These are phyloP conservation scores for Diprion similis DNA, from an alignment of 1,140 invertebrate genomes.

Conservation along the genomic window DNA sequence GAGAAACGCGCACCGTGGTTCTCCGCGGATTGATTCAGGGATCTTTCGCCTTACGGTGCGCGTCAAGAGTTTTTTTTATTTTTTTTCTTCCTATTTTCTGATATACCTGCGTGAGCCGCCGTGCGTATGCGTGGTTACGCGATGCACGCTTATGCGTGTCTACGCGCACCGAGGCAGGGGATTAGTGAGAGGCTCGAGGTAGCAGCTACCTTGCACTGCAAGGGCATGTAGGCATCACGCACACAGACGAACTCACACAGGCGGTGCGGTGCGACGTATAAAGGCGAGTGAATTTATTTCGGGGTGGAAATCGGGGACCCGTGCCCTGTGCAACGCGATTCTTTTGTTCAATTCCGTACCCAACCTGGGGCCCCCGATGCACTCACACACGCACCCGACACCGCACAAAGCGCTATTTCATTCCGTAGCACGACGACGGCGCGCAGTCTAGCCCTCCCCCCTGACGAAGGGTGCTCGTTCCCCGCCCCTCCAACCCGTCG, in stretches of 20 bases:
- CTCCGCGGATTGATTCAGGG: too few species aligned
- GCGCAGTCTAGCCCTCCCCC: slow-evolving; percentile 35
- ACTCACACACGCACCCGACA: slow-evolving; percentile 33
- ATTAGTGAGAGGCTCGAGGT: too few species aligned
- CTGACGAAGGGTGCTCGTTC: slow-evolving; percentile 46
- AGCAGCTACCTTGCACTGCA: slow-evolving; percentile 40
- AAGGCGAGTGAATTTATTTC: slow-evolving; percentile 41
- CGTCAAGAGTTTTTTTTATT: too few species aligned
- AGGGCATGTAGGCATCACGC: slow-evolving; percentile 25
- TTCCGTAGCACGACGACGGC: slow-evolving; percentile 23
- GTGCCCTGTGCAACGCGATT: slow-evolving; percentile 49
- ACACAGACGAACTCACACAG: too few species aligned
- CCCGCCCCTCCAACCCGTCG: slow-evolving; percentile 39
- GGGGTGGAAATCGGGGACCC: slow-evolving; percentile 33
- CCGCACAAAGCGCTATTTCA: slow-evolving; percentile 27
- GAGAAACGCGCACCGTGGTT: too few species aligned
- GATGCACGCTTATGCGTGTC: too few species aligned
- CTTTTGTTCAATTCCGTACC: slow-evolving; percentile 45
- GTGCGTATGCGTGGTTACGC: too few species aligned
- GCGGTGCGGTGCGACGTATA: background rate
- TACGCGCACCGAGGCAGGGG: too few species aligned
- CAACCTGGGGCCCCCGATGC: background rate
- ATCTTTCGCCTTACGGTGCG: too few species aligned
- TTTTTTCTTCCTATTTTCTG: too few species aligned
- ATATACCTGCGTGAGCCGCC: too few species aligned